Base-by-base conservation (phyloP, 2,797 vertebrate species). In the Sylvilagus floridanus region DNA sequence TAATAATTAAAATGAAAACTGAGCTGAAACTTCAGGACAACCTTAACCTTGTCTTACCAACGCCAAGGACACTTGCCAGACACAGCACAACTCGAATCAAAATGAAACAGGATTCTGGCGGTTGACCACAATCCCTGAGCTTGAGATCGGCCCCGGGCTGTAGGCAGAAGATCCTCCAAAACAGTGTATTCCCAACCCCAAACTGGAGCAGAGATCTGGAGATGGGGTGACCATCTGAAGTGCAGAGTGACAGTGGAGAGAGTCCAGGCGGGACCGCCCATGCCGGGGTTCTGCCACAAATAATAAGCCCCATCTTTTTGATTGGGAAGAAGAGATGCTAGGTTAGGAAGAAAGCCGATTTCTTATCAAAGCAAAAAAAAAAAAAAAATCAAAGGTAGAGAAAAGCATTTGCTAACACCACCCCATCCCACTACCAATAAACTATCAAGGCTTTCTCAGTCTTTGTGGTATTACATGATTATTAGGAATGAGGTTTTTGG, bases 1-100 rank as follows among this genome's bases (percentile, higher is more conserved):
- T 35, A 79, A 77, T 17, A 82, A 77, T 84, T 77, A 57, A 83
- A 77, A 91, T 35, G 52, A 89, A 94, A 94, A 86, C 84, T 52
- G 32, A 84, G 32, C 54, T 13, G 52, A 87, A 79, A 87, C 54
- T 84, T 30, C 4, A 16, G 66, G 84, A 91, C 84, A 75, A 68
- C 54, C 89, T 93, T 75, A 86, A 87, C 35, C 71, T 94, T 75
- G 71, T 32, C 26, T 76, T 84, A 24, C 81, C 60, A 75, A 73
- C 21, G 52, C 62, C 42, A 26, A 75, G 81, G 79, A 73, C 4
- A 9, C 2, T 63, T 75, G 65, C 90, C 93, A 97, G 76, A 84
- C 32, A 84, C 60, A 60, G 72, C 88, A 35, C 54, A 72, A 17
- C 28, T 13, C 12, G 54, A 92, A 84, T 60, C 87, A 84, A 60